Base-by-base conservation (phyloP, 2,888 invertebrate species). In the Cyrtodaria siliqua region DNA sequence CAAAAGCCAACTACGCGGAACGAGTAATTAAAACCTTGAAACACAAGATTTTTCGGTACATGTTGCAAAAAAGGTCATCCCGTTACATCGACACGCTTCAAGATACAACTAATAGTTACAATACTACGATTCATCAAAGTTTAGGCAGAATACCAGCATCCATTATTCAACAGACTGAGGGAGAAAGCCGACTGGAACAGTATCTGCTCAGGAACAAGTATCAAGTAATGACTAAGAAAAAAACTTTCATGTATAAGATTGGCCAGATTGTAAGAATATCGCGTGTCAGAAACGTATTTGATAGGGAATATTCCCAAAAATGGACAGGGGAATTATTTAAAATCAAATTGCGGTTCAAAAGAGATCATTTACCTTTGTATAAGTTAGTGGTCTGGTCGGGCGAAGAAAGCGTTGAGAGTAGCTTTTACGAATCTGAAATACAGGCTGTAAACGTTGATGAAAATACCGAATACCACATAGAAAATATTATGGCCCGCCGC, bases 311-410 rank as follows among this genome's bases (percentile, higher is more conserved):
- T 55, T 55, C 52, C 23, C 52, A 20, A 52, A 52, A 52, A 52
- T 52, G 52, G 26, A 52, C 52, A 6, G 55, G 29, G 18, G 55
- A 55, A 20, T 33, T 55, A 29, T 55, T 55, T 55, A 52, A 52
- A 52, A 23, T 47, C 6, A 18, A 4, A 47, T 4, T 4, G 6
- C 6, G 47, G 16, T 64, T 52, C 26, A 52, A 16, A 23, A 72
- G 60, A 56, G 26, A 68, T 23, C 60, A 53, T 8, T 20, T 72
- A 8, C 72, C 72, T 3, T 18, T 72, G 2, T 77, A 77, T 40
- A 62, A 40, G n/a, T 4, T 72, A 0, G 38, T 77, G 72, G 63
- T 59, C 38, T 67, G 72, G 49, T 20, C 29, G 1, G 69, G 57
- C 2, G 71, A 72, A 49, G 20, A 23, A 24, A 29, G 4, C 33